A percentile compares a stretch with the other conserved stretches of the same genome.
Conservation (phyloP, 2,888 invertebrate genomes). For the Hesperia comma region DNA sequence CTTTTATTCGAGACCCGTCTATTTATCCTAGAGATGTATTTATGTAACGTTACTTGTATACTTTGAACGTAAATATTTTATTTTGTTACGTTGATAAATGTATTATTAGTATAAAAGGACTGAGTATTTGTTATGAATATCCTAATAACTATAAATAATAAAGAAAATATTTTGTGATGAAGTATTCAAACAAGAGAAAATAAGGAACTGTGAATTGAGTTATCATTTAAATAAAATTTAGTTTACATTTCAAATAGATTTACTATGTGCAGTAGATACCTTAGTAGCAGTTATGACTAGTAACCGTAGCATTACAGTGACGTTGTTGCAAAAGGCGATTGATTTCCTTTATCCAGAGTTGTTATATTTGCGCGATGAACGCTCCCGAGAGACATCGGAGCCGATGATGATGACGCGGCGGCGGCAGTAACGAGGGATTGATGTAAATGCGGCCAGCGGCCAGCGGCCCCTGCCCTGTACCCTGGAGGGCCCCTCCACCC, state of each 20-base stretch:
- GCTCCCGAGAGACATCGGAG: slow-evolving; percentile 37
- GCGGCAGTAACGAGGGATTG: slow-evolving; percentile 70
- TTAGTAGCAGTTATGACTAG: not conserved
- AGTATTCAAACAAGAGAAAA: no score
- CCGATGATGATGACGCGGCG: slow-evolving; percentile 54
- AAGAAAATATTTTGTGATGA: no score
- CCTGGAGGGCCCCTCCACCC: slow-evolving; percentile 45
- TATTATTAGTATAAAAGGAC: not conserved
- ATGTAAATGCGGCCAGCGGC: slow-evolving; percentile 66
- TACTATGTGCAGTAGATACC: no score
- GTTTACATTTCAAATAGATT: no score
- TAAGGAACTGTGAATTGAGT: no score
- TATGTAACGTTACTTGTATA: slow-evolving; percentile 20
- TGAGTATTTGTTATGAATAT: no score
- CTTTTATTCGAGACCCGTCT: slow-evolving; percentile 12
- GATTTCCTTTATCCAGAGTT: slow-evolving; percentile 15
- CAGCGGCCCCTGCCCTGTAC: slow-evolving; percentile 41
- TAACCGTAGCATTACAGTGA: no score
- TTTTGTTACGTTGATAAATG: slow-evolving; percentile 3
- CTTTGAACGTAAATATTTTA: not conserved
- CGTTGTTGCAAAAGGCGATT: not conserved
- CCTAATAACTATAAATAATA: no score
- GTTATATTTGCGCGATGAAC: slow-evolving; percentile 13
- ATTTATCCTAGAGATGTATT: slow-evolving; percentile 22
- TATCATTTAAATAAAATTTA: no score